Evolutionary conservation across 2,888 invertebrate species (phyloP), one percentile per base, ranked within the genome.

Genomic region (Chesias legatella): DNA sequence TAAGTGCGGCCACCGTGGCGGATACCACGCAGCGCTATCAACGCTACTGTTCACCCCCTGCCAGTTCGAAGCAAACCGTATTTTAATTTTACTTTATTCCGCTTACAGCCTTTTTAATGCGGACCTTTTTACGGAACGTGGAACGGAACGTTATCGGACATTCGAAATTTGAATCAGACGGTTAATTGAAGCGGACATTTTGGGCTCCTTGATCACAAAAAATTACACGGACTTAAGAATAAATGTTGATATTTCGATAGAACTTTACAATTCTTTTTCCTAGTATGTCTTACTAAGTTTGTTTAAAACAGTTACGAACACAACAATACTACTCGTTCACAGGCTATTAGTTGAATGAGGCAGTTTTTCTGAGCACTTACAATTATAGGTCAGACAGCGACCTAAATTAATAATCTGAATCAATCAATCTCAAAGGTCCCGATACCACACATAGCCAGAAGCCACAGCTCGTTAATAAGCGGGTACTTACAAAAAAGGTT

Each of bases 11-110:
- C 73, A 72, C 75, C 75, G 69, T 69, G 49, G 51, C 57, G 61
- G 61, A 63, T 72, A 66, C 73, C 86, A 78, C 74, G 79, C 82
- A 60, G 85, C 59, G 85, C 51, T 47, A 53, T 59, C 60, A 50
- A 73, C 74, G 86, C 86, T 86, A 86, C 86, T 72, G 86, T 85
- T 68, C 60, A 71, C 84, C 83, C 85, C 86, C 67, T 42, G 80
- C 72, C 57, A 73, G 66, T 57, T 52, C 9, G 11, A 13, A 40
- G 69, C 72, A 75, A 73, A 67, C 65, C 61, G 60, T 65, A 62
- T 62, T 64, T 67, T 63, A 63, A 63, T 61, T 58, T 60, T 58
- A 68, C 66, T 36, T 45, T 39, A 65, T 67, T 73, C 65, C 63
- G 56, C 11, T 10, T 37, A 45, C 40, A 35, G 23, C 39, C 39